Evolutionary conservation across 2,113 vertebrate genomes (phyloP).

Genomic region (Podarcis raffonei): DNA sequence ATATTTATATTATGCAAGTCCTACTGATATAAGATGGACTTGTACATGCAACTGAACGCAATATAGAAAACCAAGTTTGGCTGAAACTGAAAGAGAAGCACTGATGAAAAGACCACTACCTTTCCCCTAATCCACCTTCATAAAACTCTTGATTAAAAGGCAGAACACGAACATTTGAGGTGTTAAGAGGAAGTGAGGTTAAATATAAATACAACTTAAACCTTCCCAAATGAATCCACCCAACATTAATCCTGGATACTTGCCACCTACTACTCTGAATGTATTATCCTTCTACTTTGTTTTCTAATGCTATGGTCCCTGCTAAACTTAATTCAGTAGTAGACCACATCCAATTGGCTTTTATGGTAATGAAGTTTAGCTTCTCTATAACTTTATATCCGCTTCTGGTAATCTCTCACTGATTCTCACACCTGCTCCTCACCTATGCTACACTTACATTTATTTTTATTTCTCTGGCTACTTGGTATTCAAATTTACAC

Average conservation of each 20-base stretch:
- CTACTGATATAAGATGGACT: neutral
- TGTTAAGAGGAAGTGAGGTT: conserved; percentile 8
- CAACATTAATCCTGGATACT: conserved; percentile 22
- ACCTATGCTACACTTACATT: conserved; percentile 30
- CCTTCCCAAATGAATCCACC: conserved; percentile 22
- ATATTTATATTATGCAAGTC: neutral
- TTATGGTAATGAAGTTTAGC: neutral
- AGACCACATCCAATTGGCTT: conserved; percentile 25
- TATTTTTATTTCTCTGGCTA: conserved; percentile 36
- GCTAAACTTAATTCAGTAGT: conserved; percentile 28
- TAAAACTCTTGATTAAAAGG: conserved; percentile 17
- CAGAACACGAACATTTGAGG: neutral
- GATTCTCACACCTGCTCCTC: conserved; percentile 36
- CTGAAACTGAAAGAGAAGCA: neutral
- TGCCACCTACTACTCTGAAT: conserved; percentile 24
- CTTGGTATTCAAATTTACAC: conserved; percentile 31
- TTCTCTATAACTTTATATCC: conserved; percentile 17
- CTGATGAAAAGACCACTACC: conserved; percentile 3
- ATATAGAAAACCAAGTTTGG: neutral
- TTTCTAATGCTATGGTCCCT: conserved; percentile 27
- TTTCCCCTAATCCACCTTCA: conserved; percentile 12
- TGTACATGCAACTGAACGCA: neutral
- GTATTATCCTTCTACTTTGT: conserved; percentile 26
- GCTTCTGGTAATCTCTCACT: conserved; percentile 23
- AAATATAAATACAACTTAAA: conserved; percentile 32